These are phyloP conservation scores for Stomatorhinus walkeri DNA, from an alignment of 2,797 vertebrate genomes.

Conservation along the genomic window DNA sequence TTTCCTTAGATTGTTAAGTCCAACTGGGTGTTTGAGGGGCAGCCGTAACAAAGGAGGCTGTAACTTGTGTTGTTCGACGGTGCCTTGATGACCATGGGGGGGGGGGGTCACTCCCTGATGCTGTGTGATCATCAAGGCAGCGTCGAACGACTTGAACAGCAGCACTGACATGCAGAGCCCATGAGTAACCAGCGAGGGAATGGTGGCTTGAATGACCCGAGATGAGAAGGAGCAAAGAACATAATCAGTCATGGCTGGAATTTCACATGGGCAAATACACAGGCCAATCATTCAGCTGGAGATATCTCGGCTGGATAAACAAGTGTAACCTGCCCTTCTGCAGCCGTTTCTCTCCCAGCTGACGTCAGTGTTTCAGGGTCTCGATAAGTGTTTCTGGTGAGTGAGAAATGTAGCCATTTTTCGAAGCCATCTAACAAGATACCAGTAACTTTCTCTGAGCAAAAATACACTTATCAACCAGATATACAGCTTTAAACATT, in stretches of 20 bases:
- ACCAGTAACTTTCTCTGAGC: not conserved
- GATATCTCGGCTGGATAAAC: not conserved
- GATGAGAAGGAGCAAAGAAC: not conserved
- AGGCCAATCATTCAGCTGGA: not conserved
- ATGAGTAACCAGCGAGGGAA: not conserved
- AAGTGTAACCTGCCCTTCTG: not conserved
- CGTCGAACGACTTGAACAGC: not conserved
- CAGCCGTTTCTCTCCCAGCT: not conserved
- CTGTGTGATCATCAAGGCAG: not conserved
- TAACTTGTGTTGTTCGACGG: not conserved
- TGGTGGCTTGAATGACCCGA: not conserved
- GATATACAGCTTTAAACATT: not conserved
- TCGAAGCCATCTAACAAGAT: not conserved
- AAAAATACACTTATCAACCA: not conserved
- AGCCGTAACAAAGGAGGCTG: not conserved
- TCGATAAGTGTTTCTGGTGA: not conserved
- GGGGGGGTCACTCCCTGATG: not conserved
- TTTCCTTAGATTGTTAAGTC: not conserved
- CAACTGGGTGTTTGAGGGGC: not conserved
- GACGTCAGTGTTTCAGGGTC: not conserved
- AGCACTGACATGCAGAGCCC: not conserved
- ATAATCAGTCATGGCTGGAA: not conserved
- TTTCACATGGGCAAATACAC: not conserved
- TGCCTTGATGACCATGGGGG: no score
- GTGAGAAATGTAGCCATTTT: not conserved